These are phyloP conservation scores for Sinella curviseta DNA, from an alignment of 1,140 invertebrate genomes.

Conservation along the genomic window DNA sequence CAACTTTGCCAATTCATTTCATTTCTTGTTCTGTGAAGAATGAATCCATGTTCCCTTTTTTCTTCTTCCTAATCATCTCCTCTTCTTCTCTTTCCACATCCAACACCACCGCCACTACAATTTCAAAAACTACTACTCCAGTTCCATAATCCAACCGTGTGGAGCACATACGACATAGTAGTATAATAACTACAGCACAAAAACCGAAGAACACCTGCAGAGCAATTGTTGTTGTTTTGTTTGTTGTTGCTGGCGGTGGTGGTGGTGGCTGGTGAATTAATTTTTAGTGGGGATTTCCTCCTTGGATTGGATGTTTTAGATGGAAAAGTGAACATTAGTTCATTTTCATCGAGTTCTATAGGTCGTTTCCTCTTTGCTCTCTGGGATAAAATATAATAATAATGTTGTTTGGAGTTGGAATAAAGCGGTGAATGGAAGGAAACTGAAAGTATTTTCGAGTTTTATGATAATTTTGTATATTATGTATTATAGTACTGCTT, in stretches of 20 bases:
- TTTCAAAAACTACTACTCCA: background rate
- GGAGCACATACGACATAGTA: background rate
- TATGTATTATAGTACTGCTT: too few species aligned
- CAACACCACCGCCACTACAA: background rate
- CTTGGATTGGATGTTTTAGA: background rate
- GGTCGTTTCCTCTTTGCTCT: too few species aligned
- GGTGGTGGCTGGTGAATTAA: background rate
- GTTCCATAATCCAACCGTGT: background rate
- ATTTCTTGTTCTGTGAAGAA: background rate
- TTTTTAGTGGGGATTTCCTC: background rate
- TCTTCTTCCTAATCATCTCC: background rate
- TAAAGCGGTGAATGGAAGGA: too few species aligned
- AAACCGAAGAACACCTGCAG: constrained; percentile 7
- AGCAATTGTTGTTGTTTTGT: background rate
- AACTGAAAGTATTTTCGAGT: too few species aligned
- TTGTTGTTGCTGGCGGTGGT: background rate
- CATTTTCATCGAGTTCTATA: too few species aligned
- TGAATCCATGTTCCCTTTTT: background rate
- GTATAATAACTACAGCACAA: too few species aligned
- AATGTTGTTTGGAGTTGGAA: too few species aligned
- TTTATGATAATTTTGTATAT: too few species aligned
- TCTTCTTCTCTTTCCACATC: background rate
- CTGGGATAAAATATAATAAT: too few species aligned
- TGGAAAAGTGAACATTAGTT: background rate
- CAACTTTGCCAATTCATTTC: background rate